Evolutionary conservation across 2,797 vertebrate species (phyloP).

Genomic region (Mus minutoides): DNA sequence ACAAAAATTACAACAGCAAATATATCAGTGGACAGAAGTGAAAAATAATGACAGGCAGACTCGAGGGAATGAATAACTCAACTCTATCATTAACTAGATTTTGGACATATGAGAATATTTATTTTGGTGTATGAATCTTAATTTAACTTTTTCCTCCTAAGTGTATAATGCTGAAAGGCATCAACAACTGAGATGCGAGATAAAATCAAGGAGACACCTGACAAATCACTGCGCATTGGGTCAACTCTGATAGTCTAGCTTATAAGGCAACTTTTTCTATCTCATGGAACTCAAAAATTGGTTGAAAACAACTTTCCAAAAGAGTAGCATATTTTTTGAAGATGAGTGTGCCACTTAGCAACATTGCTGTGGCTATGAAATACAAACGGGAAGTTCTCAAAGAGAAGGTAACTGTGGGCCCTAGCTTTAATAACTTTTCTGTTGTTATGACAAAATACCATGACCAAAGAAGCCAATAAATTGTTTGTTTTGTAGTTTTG

Average conservation of each 20-base stretch:
- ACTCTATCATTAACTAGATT: not conserved
- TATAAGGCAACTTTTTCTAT: not conserved
- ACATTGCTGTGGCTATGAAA: not conserved
- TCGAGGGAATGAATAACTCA: not conserved
- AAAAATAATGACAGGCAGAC: not conserved
- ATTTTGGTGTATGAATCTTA: not conserved
- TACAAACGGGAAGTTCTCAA: not conserved
- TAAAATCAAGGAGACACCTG: not conserved
- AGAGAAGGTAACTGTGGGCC: not conserved
- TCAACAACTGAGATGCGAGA: not conserved
- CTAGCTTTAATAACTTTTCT: not conserved
- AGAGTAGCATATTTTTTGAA: slow-evolving; percentile 1
- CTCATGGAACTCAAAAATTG: not conserved
- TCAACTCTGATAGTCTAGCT: not conserved
- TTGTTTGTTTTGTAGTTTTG: not conserved
- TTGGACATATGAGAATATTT: not conserved
- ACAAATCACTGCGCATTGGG: not conserved
- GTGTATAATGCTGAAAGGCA: not conserved
- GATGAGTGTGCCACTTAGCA: not conserved
- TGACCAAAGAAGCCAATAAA: not conserved
- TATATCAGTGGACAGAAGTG: not conserved
- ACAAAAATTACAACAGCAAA: not conserved
- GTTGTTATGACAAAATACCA: not conserved
- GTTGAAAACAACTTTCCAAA: not conserved
- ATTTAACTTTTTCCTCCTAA: not conserved